Evolutionary conservation across 2,888 invertebrate genomes (phyloP), one percentile per base, ranked within the genome.

Genomic region (Harpagoxenus sublaevis): DNA sequence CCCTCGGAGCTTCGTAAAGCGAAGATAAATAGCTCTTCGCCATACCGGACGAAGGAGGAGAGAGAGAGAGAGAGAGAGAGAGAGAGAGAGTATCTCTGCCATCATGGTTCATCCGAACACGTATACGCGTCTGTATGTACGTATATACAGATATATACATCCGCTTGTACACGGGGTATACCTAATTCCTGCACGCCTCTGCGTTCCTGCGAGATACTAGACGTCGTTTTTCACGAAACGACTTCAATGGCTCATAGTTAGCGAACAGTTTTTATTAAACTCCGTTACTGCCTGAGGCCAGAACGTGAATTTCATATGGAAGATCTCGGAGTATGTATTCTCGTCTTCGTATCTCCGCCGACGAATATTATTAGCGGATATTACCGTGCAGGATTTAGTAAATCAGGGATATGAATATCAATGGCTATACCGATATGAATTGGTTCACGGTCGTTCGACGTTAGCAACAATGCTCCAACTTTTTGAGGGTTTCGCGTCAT

Each of bases 21-120:
- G 92, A 92, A 92, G 92, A 92, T 92, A 91, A 92, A 93, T 93
- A 92, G 92, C 92, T 88, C 89, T 85, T 70, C 78, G 84, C 68
- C 65, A 70, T 68, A 68, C 68, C 77, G 83, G 83, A 84, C 84
- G 77, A 70, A 84, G 84, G 28, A 79, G 53, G 77, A 62, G 39
- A 8, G 10, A 35, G 62, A 63, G 31, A 57, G 62, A 45, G 12
- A n/a, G n/a, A n/a, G n/a, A n/a, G n/a, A n/a, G n/a, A 60, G 73
- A 86, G 70, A 31, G 42, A 45, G 60, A 39, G 73, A 39, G 89
- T 89, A 91, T 88, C 88, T 82, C 77, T 77, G 87, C 74, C 84
- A 83, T 88, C 87, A 81, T 65, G 74, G 75, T 28, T 74, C 71
- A 74, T 62, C 79, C 75, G 63, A 35, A 86, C 83, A 83, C 82